Base-by-base conservation (phyloP, 2,113 vertebrate genomes). In the Electrona antarctica region DNA sequence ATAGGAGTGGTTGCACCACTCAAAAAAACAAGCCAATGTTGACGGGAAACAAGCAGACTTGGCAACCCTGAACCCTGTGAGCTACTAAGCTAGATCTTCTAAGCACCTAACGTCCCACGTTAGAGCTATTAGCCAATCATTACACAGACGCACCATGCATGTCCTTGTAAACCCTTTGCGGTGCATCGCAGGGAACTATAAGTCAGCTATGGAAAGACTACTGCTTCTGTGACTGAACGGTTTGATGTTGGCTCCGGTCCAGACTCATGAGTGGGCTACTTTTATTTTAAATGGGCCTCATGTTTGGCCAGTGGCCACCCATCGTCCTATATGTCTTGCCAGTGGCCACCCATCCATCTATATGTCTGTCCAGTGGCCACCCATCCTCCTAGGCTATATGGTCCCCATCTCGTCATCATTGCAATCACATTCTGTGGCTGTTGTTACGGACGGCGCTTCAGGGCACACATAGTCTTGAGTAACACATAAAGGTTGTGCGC, bases 101-200 rank as follows among this genome's bases (percentile, higher is more conserved):
- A 80, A 85, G 77, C 86, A 88, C 89, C 91, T 90, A 87, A n/a
- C n/a, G 89, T 86, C 73, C 73, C 79, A 69, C 60, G 78, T 82
- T 79, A 82, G 86, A 81, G 69, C 77, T 81, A 84, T 80, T 82
- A 82, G 87, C 87, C 89, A 92, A 91, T 91, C 91, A 93, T 92
- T 91, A 92, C 89, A 89, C 89, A 89, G 88, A 84, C 80, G 88
- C 85, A 88, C 62, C 68, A 78, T 70, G 78, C 9, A 65, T 68
- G 21, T 21, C 21, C 21, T 21, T 21, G 81, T 82, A 77, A 85
- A 79, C 82, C 85, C 74, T 75, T 41, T 46, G 85, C 86, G 79
- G 77, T 52, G 72, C 85, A 81, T 87, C 78, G 86, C 86, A 74
- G 85, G 75, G 80, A 90, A 21, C 21, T 21, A 21, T 1, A 21